Conservation (phyloP, 2,113 vertebrate genomes). For the Lasiurus borealis region DNA sequence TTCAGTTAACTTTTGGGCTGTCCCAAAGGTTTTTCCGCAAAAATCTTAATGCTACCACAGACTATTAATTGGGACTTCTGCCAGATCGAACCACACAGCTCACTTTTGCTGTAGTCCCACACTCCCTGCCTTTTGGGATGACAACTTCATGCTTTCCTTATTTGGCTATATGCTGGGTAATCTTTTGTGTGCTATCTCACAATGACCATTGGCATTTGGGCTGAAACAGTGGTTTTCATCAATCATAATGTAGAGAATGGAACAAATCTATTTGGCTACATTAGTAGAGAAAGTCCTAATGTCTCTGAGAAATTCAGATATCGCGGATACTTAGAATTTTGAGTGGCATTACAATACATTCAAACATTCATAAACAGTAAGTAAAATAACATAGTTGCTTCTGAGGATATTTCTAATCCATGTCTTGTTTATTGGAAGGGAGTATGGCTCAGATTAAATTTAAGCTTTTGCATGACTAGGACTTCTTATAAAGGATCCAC, state of each 20-base stretch:
- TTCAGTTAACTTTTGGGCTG: neutral
- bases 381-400: neutral
- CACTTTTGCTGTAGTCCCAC: neutral
- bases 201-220: neutral
- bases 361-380: neutral
- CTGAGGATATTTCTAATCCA: neutral
- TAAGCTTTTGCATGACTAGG: slow-evolving; percentile 25
- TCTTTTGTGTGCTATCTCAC: neutral
- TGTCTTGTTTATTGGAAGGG: neutral
- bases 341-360: neutral
- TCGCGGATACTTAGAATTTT: slow-evolving; percentile 34
- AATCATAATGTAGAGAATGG: neutral
- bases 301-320: neutral
- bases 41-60: neutral
- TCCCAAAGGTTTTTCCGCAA: neutral
- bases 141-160: neutral
- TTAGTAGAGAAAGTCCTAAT: neutral
- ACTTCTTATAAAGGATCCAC: neutral
- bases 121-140: neutral
- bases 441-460: neutral
- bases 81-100: neutral
- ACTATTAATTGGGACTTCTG: neutral
- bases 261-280: neutral
- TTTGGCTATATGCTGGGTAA: neutral
- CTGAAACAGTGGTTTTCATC: neutral